Evolutionary conservation across 2,113 vertebrate species (phyloP).

Genomic region (Octodon degus): DNA sequence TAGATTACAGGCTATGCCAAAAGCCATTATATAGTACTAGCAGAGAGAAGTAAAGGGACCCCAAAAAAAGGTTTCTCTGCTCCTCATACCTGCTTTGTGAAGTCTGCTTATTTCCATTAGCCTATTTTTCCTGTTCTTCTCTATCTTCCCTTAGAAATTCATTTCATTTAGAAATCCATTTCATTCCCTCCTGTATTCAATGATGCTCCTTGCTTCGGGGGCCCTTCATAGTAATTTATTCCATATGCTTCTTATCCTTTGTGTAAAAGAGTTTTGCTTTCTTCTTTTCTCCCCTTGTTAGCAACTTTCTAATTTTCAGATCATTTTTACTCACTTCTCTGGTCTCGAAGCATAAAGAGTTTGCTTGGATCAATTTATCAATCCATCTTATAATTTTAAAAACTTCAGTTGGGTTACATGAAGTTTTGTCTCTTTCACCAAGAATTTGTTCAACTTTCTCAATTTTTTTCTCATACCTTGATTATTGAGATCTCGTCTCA

Average conservation of each 20-base stretch:
- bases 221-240: conserved; percentile 87
- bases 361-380: conserved; percentile 86
- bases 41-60: conserved; percentile 58
- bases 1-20: conserved; percentile 68
- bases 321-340: conserved; percentile 83
- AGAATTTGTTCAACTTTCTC: conserved; percentile 83
- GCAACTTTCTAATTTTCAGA: conserved; percentile 87
- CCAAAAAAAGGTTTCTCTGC: conserved; percentile 53
- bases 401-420: conserved; percentile 82
- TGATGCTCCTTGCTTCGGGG: conserved; percentile 86
- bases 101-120: conserved; percentile 80
- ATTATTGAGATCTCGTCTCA: conserved; percentile 79
- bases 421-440: conserved; percentile 83
- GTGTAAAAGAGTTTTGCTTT: conserved; percentile 83
- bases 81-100: conserved; percentile 68
- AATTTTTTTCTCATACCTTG: conserved; percentile 80
- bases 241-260: conserved; percentile 84
- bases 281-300: conserved; percentile 77
- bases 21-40: conserved; percentile 62
- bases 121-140: conserved; percentile 72
- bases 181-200: conserved; percentile 85
- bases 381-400: conserved; percentile 82
- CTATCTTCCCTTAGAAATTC: conserved; percentile 69
- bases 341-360: conserved; percentile 83
- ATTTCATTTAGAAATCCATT: conserved; percentile 86